Conservation (phyloP, 1,140 invertebrate species). For the Psilanteris sp. region DNA sequence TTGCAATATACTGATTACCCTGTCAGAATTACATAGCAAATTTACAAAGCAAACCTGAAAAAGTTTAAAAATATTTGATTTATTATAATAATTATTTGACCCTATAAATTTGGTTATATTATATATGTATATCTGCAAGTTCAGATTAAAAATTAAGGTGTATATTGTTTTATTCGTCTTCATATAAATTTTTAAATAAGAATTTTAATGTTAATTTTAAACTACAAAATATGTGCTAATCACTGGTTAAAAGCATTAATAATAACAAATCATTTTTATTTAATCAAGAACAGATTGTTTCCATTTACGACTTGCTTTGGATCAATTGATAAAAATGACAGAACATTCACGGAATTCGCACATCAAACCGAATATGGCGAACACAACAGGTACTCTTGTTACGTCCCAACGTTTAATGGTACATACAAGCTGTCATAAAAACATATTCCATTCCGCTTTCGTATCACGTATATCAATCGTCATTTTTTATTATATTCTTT, state of each 20-base stretch:
- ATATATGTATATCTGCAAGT: too few species aligned
- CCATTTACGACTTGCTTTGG: conserved; percentile 16
- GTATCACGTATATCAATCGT: conserved; percentile 36
- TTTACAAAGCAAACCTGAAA: too few species aligned
- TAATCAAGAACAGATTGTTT: conserved; percentile 9
- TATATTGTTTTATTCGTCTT: too few species aligned
- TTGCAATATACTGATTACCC: too few species aligned
- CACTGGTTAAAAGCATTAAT: conserved; percentile 26
- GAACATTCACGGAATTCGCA: conserved; percentile 42
- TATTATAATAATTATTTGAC: too few species aligned
- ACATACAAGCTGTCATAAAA: conserved; percentile 39
- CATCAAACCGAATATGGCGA: conserved; percentile 49
- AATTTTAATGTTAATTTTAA: too few species aligned
- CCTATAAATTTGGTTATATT: too few species aligned
- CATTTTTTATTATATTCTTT: conserved; percentile 10
- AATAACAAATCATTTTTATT: conserved; percentile 26
- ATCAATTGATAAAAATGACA: conserved; percentile 46
- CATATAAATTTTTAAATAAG: too few species aligned
- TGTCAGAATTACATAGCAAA: too few species aligned
- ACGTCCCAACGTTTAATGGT: conserved; percentile 38
- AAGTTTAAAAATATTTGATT: too few species aligned
- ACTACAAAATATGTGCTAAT: too few species aligned
- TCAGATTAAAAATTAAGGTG: too few species aligned
- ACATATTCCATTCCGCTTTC: conserved; percentile 39
- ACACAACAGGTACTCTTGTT: conserved; percentile 16